Evolutionary conservation across 1,140 invertebrate genomes (phyloP).

Genomic region (Drosophila subpulchrella): DNA sequence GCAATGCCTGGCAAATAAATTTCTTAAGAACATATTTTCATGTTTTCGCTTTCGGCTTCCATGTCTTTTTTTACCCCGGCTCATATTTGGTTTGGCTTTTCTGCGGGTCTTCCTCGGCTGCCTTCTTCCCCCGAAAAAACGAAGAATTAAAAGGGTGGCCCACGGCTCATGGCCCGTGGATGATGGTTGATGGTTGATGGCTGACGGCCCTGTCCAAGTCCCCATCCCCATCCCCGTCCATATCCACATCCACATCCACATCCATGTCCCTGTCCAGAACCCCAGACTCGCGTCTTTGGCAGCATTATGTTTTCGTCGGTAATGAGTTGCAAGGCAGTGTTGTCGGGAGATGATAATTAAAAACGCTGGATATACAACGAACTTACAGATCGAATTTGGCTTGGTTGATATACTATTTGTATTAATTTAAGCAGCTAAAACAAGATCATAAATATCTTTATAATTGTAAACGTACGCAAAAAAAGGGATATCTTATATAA

Average conservation of each 20-base stretch:
- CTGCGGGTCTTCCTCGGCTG: conserved; percentile 51
- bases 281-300: conserved; percentile 36
- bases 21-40: conserved; percentile 26
- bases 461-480: no score
- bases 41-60: conserved; percentile 67
- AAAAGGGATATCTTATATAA: no score
- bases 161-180: conserved; percentile 28
- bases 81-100: conserved; percentile 52
- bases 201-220: conserved; percentile 19
- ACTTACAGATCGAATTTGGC: no score
- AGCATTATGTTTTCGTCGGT: conserved; percentile 45
- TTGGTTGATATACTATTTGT: not conserved
- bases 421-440: no score
- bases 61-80: conserved; percentile 16
- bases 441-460: no score
- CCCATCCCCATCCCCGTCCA: conserved; percentile 1
- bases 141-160: conserved; percentile 42
- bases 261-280: conserved; percentile 35
- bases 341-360: not conserved
- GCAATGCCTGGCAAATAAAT: not conserved
- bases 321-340: conserved; percentile 41
- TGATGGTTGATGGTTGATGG: conserved; percentile 27
- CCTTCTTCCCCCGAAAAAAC: conserved; percentile 6
- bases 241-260: not conserved
- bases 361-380: not conserved